Percentiles rank a stretch among this genome's conserved stretches.
phyloP scores from a whole-genome alignment of 1,140 invertebrate species.

The Potamilus streckersoni region DNA sequence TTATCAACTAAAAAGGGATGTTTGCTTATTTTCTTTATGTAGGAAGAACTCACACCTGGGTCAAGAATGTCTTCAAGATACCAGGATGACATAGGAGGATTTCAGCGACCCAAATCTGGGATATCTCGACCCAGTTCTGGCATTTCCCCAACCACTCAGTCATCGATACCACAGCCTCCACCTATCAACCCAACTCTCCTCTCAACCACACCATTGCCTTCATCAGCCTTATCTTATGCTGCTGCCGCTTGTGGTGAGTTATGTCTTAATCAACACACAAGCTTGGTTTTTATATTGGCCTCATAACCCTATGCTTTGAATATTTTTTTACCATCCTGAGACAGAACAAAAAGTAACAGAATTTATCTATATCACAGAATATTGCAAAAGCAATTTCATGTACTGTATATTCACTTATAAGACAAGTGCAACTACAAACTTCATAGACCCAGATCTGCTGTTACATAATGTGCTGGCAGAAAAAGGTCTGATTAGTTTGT shows the following conservation, averaged over 20 bases:
- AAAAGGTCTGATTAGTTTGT: no score
- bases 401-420: no score
- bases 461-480: no score
- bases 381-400: background rate
- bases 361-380: background rate
- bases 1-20: background rate
- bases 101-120: conserved; percentile 36
- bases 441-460: no score
- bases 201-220: conserved; percentile 49
- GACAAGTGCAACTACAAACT: no score
- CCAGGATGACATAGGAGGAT: conserved; percentile 39
- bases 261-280: no score
- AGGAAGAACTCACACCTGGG: conserved; percentile 44
- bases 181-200: conserved; percentile 54
- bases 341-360: background rate
- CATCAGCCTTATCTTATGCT: conserved; percentile 49
- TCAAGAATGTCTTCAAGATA: conserved; percentile 57
- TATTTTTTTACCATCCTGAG: background rate
- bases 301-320: background rate
- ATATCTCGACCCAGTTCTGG: conserved; percentile 47
- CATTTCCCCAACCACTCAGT: conserved; percentile 31
- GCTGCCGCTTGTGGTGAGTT: conserved; percentile 55
- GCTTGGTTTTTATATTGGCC: background rate
- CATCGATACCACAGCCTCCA: conserved; percentile 43
- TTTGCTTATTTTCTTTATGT: conserved; percentile 1